Percentiles rank a stretch among this genome's conserved stretches.
phyloP scores from a whole-genome alignment of 2,888 invertebrate species.

The Aspidapion aeneum region DNA sequence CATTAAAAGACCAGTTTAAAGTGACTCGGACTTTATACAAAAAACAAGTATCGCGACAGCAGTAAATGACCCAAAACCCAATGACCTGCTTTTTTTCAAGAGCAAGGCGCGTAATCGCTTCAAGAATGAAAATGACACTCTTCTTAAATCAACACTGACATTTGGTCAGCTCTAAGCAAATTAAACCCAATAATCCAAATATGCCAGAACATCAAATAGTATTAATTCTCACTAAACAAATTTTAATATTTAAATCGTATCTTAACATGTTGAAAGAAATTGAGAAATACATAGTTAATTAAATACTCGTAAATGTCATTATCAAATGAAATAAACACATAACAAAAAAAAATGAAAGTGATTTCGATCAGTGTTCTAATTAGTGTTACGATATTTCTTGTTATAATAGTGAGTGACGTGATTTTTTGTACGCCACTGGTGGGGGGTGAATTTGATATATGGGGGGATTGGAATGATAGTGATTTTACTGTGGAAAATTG shows the following conservation, averaged over 20 bases:
- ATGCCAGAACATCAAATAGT: background rate
- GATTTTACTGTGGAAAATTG: conserved; percentile 4
- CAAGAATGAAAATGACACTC: background rate
- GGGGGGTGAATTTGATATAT: conserved; percentile 32
- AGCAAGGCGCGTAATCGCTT: background rate
- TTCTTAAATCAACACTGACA: background rate
- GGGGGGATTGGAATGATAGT: conserved; percentile 26
- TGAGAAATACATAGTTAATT: too few species aligned
- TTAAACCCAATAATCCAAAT: background rate
- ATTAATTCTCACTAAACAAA: background rate
- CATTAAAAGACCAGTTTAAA: background rate
- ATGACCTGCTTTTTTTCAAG: background rate
- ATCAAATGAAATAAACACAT: background rate
- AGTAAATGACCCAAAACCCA: background rate
- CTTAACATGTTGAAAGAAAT: background rate
- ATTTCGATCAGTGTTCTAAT: background rate
- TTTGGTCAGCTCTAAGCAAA: background rate
- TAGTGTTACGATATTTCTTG: background rate
- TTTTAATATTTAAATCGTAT: background rate
- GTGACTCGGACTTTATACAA: background rate
- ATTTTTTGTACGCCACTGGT: conserved; percentile 10
- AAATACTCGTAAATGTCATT: too few species aligned
- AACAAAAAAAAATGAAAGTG: background rate
- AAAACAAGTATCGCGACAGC: background rate
- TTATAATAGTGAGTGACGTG: conserved; percentile 6